Conservation (phyloP, 1,140 invertebrate genomes). For the Hormaphis cornu region DNA sequence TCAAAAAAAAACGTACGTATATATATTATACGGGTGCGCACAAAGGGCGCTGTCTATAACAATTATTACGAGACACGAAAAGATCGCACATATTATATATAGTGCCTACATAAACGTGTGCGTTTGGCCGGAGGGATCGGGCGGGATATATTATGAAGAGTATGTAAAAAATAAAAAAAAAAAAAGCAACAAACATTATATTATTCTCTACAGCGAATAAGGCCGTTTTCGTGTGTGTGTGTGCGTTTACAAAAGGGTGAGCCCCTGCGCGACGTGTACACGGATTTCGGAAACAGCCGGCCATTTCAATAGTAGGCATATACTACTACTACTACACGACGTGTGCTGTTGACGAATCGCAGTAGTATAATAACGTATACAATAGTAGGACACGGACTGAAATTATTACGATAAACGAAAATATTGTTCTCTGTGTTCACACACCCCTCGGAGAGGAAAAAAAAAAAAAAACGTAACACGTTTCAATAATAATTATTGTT, state of each 20-base stretch:
- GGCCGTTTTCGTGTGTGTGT: neutral
- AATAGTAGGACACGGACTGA: constrained; percentile 8
- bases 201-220: constrained; percentile 15
- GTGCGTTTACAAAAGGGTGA: constrained; percentile 20
- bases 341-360: constrained; percentile 21
- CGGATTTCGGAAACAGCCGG: constrained; percentile 26
- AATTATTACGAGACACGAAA: constrained; percentile 24
- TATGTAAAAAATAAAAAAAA: neutral
- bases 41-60: constrained; percentile 28
- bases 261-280: neutral
- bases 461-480: constrained; percentile 10
- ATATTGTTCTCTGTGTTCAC: constrained; percentile 13
- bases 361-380: too few species aligned
- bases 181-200: constrained; percentile 31
- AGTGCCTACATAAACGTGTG: neutral
- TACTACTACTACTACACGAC: too few species aligned
- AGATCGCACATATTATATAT: constrained; percentile 9
- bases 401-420: constrained; percentile 30
- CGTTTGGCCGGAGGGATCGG: neutral
- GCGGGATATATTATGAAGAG: neutral
- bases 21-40: neutral
- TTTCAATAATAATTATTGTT: constrained; percentile 31
- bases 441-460: neutral
- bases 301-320: constrained; percentile 30
- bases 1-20: constrained; percentile 18